A percentile compares a stretch with the other conserved stretches of the same genome.
phyloP scores from a whole-genome alignment of 2,888 invertebrate genomes.

The Empis stercorea region DNA sequence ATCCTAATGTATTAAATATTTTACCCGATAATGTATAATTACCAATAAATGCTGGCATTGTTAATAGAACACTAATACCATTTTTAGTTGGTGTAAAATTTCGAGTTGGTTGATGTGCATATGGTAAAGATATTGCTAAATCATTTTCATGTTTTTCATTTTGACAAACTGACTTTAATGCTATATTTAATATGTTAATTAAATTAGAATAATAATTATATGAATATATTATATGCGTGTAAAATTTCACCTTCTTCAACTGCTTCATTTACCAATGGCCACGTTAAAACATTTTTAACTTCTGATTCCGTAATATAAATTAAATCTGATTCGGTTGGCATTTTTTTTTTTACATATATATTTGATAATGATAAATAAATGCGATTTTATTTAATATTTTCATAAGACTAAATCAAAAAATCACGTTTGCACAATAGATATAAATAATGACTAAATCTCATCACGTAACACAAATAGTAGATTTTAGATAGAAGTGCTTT shows the following conservation, averaged over 20 bases:
- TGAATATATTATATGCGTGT: too few relatives aligned
- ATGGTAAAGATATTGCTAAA: conserved; percentile 7
- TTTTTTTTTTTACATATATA: too few relatives aligned
- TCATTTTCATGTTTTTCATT: not conserved
- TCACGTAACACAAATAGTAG: too few relatives aligned
- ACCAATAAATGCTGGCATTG: conserved; percentile 40
- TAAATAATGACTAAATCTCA: too few relatives aligned
- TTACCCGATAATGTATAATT: conserved; percentile 21
- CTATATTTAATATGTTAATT: conserved; percentile 6
- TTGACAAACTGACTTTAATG: conserved; percentile 20
- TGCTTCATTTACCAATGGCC: conserved; percentile 31
- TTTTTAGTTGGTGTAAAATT: conserved; percentile 21
- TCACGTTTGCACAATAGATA: too few relatives aligned
- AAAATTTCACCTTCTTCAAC: conserved; percentile 22
- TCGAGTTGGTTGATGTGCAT: conserved; percentile 29
- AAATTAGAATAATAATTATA: too few relatives aligned
- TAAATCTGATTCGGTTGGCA: too few relatives aligned
- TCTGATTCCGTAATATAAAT: conserved; percentile 26
- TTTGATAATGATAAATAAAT: too few relatives aligned
- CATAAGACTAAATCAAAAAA: too few relatives aligned
- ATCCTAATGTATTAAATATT: conserved; percentile 30
- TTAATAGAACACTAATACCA: conserved; percentile 21
- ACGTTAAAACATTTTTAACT: conserved; percentile 31
- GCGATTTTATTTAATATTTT: too few relatives aligned
- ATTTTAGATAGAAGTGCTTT: too few relatives aligned